phyloP scores from a whole-genome alignment of 37 sponge, comb jelly and placozoan genomes.

The Cliona cf. orientalis region DNA sequence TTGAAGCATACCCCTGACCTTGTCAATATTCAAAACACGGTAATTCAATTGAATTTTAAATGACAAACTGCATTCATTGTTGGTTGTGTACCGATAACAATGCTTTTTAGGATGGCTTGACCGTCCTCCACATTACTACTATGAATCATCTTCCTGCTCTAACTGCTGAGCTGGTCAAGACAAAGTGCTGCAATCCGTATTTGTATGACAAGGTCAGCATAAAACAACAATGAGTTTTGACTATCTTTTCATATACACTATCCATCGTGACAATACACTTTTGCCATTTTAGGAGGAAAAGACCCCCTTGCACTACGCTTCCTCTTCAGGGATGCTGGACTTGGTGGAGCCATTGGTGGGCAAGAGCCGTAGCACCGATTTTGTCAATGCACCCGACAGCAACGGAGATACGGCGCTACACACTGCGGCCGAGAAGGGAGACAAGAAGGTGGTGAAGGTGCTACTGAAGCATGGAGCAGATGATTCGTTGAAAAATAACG shows the following conservation, averaged over 20 bases:
- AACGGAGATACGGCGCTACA: slow-evolving; percentile 66
- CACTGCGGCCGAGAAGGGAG: slow-evolving; percentile 23
- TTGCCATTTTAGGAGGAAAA: not conserved
- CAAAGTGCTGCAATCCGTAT: not conserved
- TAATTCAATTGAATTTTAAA: no score
- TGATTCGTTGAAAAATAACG: not conserved
- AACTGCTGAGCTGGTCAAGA: not conserved
- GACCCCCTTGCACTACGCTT: slow-evolving; percentile 69
- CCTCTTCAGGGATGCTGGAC: not conserved
- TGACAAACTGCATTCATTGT: no score
- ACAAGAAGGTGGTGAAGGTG: slow-evolving; percentile 11
- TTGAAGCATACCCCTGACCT: slow-evolving; percentile 2
- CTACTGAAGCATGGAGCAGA: slow-evolving; percentile 24
- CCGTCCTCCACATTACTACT: not conserved
- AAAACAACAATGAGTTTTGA: not conserved
- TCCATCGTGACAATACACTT: not conserved
- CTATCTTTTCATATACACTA: not conserved
- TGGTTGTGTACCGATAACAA: not conserved
- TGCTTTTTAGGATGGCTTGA: not conserved
- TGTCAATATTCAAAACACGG: no score
- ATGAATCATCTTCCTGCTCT: not conserved
- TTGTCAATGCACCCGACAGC: not conserved
- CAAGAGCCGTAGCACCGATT: not conserved
- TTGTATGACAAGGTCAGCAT: not conserved
- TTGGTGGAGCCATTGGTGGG: slow-evolving; percentile 35